These are phyloP conservation scores for Penaeus indicus DNA, from an alignment of 1,140 invertebrate genomes.

Conservation along the genomic window DNA sequence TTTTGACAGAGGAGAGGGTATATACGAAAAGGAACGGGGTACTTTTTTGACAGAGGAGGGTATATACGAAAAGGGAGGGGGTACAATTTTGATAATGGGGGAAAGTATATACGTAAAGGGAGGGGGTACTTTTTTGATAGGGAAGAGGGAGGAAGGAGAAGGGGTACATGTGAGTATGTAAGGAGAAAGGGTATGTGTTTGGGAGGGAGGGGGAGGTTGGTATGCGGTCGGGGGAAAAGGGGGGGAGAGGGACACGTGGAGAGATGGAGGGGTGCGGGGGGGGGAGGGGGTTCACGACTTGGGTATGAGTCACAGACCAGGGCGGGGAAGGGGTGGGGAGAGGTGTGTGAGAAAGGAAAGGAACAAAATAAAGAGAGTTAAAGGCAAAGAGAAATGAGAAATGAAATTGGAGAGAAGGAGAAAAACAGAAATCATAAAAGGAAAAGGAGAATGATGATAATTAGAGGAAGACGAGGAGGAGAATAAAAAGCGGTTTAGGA, in stretches of 20 bases:
- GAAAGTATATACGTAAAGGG: background rate
- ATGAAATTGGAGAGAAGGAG: background rate
- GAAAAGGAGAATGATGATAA: background rate
- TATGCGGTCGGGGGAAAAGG: background rate
- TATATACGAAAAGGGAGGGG: background rate
- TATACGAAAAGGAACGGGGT: too few species aligned
- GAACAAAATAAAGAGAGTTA: background rate
- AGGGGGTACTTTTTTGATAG: too few species aligned
- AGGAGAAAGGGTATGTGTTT: background rate
- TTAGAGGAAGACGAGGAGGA: constrained; percentile 15
- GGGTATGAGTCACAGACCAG: too few species aligned
- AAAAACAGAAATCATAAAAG: background rate
- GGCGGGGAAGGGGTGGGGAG: background rate
- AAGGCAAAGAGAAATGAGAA: background rate
- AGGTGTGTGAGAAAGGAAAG: background rate
- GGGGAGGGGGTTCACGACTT: background rate
- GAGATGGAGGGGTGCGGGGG: background rate
- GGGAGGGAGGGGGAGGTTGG: background rate
- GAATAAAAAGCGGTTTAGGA: background rate
- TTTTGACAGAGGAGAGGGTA: too few species aligned
- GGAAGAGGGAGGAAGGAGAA: background rate
- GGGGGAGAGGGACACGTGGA: background rate
- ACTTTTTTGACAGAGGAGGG: too few species aligned
- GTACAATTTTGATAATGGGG: background rate
- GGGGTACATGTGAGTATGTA: background rate